These are phyloP conservation scores for Prunella fulvescens DNA, from an alignment of 2,113 vertebrate genomes.

Conservation along the genomic window DNA sequence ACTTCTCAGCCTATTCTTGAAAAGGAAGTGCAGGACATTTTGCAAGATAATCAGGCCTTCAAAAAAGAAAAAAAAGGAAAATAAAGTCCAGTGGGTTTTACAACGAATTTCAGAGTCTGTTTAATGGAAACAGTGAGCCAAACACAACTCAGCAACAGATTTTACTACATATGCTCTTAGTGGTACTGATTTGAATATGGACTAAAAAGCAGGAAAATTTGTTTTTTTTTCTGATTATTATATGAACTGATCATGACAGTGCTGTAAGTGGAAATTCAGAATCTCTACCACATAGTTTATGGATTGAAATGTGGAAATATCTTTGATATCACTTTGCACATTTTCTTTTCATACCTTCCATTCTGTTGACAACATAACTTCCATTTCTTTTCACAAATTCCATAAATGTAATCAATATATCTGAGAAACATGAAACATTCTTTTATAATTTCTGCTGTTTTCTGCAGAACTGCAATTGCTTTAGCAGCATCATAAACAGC, in stretches of 20 bases:
- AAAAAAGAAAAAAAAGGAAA: background rate
- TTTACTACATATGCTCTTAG: background rate
- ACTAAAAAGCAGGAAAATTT: background rate
- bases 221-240: background rate
- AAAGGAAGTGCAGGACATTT: conserved; percentile 23
- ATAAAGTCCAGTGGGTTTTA: background rate
- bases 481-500: background rate
- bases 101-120: background rate
- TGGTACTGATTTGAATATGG: background rate
- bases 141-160: background rate
- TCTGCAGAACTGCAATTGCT: background rate
- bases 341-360: background rate
- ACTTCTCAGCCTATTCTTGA: background rate
- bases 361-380: background rate
- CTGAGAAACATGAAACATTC: background rate
- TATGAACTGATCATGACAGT: background rate
- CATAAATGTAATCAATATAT: background rate
- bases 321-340: background rate
- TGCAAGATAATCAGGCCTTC: background rate
- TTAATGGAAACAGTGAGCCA: background rate
- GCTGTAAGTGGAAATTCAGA: background rate
- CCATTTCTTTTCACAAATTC: background rate
- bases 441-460: background rate
- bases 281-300: background rate
- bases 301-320: background rate